phyloP scores from a whole-genome alignment of 2,888 invertebrate genomes.

The Griposia aprilina region DNA sequence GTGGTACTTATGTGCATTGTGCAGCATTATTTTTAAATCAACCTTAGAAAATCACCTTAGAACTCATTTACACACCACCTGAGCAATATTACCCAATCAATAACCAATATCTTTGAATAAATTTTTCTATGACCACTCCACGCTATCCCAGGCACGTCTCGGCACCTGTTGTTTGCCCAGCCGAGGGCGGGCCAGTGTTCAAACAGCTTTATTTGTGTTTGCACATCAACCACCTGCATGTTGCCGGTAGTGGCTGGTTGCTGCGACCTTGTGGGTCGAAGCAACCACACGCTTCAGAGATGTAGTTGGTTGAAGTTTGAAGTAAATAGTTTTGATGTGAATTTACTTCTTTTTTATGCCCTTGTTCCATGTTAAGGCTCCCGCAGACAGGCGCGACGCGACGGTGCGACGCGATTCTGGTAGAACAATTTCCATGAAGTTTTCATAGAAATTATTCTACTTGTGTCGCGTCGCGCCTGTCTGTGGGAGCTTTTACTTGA shows the following conservation, averaged over 20 bases:
- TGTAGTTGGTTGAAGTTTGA: neutral
- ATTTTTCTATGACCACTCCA: slow-evolving; percentile 38
- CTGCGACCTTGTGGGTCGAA: slow-evolving; percentile 61
- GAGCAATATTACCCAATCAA: slow-evolving; percentile 33
- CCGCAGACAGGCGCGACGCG: too few relatives aligned
- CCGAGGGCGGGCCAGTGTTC: slow-evolving; percentile 71
- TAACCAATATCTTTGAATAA: slow-evolving; percentile 13
- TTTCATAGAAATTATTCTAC: too few relatives aligned
- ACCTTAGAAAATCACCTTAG: too few relatives aligned
- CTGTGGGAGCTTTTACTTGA: too few relatives aligned
- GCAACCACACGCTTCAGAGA: slow-evolving; percentile 15
- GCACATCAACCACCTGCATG: slow-evolving; percentile 79
- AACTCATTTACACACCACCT: slow-evolving; percentile 6
- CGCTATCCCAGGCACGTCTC: slow-evolving; percentile 43
- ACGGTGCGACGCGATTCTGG: too few relatives aligned
- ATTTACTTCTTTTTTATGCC: neutral
- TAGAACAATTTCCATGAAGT: too few relatives aligned
- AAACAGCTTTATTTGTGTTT: slow-evolving; percentile 79
- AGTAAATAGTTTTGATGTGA: neutral
- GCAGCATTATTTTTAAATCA: neutral
- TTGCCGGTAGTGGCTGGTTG: slow-evolving; percentile 63
- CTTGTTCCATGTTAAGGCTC: too few relatives aligned
- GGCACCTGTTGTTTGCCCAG: slow-evolving; percentile 75
- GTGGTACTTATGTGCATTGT: neutral
- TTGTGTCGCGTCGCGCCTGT: too few relatives aligned